Evolutionary conservation across 2,113 vertebrate genomes (phyloP).

Genomic region (Oreochromis niloticus): DNA sequence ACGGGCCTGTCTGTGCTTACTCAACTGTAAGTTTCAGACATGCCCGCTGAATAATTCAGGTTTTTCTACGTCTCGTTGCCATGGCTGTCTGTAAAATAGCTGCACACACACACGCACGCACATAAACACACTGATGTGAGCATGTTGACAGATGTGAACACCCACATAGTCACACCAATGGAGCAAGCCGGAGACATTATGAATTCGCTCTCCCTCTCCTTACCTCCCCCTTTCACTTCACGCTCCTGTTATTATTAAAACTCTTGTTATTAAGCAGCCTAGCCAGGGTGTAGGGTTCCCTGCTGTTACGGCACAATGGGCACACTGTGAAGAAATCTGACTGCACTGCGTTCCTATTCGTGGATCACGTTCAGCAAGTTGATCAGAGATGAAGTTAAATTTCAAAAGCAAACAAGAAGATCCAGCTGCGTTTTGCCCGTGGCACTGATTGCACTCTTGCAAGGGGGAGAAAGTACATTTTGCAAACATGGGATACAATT

Average conservation of each 20-base stretch:
- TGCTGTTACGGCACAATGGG: constrained; percentile 30
- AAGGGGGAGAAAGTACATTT: no score
- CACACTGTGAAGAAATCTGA: background rate
- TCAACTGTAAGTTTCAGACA: constrained; percentile 70
- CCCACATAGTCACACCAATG: background rate
- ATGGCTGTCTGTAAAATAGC: constrained; percentile 15
- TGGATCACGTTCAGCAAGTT: background rate
- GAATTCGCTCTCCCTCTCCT: background rate
- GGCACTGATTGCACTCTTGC: background rate
- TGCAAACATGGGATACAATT: background rate
- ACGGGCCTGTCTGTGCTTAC: constrained; percentile 39
- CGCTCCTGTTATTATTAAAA: constrained; percentile 37
- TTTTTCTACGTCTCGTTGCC: constrained; percentile 46
- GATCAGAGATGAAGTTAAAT: background rate
- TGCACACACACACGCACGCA: background rate
- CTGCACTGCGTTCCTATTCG: background rate
- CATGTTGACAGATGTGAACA: constrained; percentile 26
- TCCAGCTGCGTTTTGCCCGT: background rate
- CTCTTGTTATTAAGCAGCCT: constrained; percentile 14
- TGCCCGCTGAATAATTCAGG: constrained; percentile 63
- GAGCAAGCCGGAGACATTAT: background rate
- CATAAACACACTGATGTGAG: background rate
- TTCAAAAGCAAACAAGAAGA: background rate
- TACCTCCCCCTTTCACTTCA: background rate
- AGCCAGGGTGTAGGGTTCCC: background rate